A percentile compares a stretch with the other conserved stretches of the same genome.
Conservation (phyloP, 2,888 invertebrate species). For the Ectemnius continuus region DNA sequence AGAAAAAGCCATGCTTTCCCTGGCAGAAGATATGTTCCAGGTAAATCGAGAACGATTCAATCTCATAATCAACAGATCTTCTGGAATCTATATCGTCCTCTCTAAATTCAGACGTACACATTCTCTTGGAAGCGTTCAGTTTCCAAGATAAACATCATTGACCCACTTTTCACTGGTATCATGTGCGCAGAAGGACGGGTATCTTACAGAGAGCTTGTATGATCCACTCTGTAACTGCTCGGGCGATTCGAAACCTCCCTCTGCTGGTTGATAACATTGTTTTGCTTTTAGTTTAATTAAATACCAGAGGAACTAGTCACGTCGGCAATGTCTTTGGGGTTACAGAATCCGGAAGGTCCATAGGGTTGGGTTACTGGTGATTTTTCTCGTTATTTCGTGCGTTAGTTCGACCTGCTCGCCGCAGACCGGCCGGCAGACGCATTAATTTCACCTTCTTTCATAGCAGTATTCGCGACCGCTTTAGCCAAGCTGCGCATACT, state of each 20-base stretch:
- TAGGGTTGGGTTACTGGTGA: conserved; percentile 7
- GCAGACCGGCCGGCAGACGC: conserved; percentile 44
- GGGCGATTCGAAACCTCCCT: neutral
- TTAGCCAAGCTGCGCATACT: too few relatives aligned
- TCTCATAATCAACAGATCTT: neutral
- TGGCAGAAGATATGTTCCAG: neutral
- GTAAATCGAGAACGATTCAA: neutral
- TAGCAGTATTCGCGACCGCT: conserved; percentile 31
- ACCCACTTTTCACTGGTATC: neutral
- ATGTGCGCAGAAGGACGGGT: too few relatives aligned
- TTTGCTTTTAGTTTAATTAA: conserved; percentile 9
- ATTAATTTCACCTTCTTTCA: conserved; percentile 58
- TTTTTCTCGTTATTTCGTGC: conserved; percentile 40
- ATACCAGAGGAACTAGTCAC: neutral
- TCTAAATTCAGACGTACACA: neutral
- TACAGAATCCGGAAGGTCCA: too few relatives aligned
- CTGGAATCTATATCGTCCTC: neutral
- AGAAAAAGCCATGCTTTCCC: neutral
- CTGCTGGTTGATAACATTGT: neutral
- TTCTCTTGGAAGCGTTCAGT: neutral
- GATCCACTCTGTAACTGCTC: too few relatives aligned
- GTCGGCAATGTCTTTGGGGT: neutral
- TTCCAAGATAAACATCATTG: conserved; percentile 7
- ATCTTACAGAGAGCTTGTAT: too few relatives aligned
- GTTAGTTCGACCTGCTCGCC: conserved; percentile 29